Base-by-base conservation (phyloP, 2,888 invertebrate genomes). In the Philereme transversata region DNA sequence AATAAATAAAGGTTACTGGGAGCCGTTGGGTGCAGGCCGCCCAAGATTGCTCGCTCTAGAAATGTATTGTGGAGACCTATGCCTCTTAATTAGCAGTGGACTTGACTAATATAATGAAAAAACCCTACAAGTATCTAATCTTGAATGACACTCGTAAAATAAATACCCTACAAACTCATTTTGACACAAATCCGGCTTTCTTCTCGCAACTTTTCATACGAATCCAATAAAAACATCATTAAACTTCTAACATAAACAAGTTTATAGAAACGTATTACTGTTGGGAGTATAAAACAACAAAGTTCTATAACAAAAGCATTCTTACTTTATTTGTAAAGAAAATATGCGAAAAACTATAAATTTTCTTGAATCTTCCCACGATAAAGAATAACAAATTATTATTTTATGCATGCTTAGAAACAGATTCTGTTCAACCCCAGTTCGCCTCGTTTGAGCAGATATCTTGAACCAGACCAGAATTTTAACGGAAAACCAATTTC, bases 371-470 rank as follows among this genome's bases (percentile, higher is more conserved):
- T n/a, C n/a, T 70, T 64, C 68, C 67, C 68, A 68, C 67, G 63
- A 73, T 77, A 75, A 75, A 77, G 69, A 65, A 69, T 71, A 68
- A 64, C 55, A 57, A 69, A 74, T 76, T 76, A 68, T 70, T 66
- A 72, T 74, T 72, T 71, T 73, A 75, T 73, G 66, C 70, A 64
- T 66, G 60, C 56, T 62, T 54, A 48, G 60, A 67, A 65, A 60
- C 62, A 71, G 44, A 60, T 60, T 56, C 51, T 35, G 9, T 43
- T 44, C 49, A 44, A 10, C 36, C 44, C 4, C 35, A 48, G 54
- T 41, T 41, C 5, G 5, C 1, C 3, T 22, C 22, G 22, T 22
- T 22, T 22, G 22, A 22, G 1, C 1, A 22, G 22, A 22, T 22
- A 22, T 22, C 22, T 22, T 22, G 22, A 22, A 22, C 22, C 22